Percentiles rank a stretch among this genome's conserved stretches.
Evolutionary conservation across 2,888 invertebrate genomes (phyloP).

Genomic region (Netelia melanura): DNA sequence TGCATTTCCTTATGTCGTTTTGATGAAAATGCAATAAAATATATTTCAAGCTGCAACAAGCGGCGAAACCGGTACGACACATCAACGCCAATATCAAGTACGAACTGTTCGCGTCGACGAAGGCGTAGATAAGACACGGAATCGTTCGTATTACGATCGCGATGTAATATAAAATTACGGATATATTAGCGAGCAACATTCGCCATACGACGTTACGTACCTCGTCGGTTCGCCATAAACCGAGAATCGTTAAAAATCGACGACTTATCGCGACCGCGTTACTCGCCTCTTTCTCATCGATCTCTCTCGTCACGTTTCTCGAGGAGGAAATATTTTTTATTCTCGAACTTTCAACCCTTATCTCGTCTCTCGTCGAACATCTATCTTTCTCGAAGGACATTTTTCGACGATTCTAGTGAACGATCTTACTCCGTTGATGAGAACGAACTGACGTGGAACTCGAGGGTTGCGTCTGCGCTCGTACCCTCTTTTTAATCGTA

Average conservation of each 20-base stretch:
- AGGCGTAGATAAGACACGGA: slow-evolving; percentile 26
- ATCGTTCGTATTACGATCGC: slow-evolving; percentile 32
- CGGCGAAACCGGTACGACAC: slow-evolving; percentile 73
- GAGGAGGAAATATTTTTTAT: not conserved
- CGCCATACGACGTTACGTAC: not conserved
- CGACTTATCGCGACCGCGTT: slow-evolving; percentile 61
- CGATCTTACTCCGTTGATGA: not conserved
- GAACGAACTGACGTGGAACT: not conserved
- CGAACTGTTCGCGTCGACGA: slow-evolving; percentile 9
- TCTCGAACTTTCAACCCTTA: not conserved
- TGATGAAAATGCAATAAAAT: slow-evolving; percentile 17
- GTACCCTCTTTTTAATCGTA: not conserved
- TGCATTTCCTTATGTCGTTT: slow-evolving; percentile 68
- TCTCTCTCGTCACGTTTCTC: not conserved
- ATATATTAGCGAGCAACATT: not conserved
- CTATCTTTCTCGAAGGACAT: not conserved
- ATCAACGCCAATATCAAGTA: slow-evolving; percentile 66
- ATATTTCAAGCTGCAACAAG: slow-evolving; percentile 72
- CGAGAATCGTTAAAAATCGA: slow-evolving; percentile 63
- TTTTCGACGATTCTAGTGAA: too few relatives aligned
- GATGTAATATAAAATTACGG: slow-evolving; percentile 60
- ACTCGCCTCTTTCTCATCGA: slow-evolving; percentile 40
- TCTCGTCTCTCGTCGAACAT: not conserved
- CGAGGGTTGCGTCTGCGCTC: not conserved
- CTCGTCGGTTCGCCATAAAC: slow-evolving; percentile 53